Base-by-base conservation (phyloP, 2,113 vertebrate genomes). In the Bos indicus region DNA sequence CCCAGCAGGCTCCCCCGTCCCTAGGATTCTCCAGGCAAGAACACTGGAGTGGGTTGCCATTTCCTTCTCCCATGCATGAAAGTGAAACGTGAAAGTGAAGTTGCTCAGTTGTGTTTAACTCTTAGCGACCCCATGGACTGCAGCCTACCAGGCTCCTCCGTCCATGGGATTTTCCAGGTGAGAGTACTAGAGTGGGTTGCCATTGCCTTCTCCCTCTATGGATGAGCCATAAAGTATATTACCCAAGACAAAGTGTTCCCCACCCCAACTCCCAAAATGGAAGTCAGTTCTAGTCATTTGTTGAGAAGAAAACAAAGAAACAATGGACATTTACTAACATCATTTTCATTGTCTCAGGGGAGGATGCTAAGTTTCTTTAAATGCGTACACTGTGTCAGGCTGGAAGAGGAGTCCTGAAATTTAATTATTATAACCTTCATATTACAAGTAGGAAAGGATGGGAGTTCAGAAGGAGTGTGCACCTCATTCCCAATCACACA, bases 241-340 rank as follows among this genome's bases (percentile, higher is more conserved):
- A 78, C 36, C 40, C 57, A 40, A 51, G 23, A 67, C 30, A 88
- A 56, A n/a, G 4, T 14, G 28, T n/a, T 82, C 23, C 16, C 14
- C 12, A 12, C 7, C 7, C 16, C 51, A 23, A 8, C 54, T 40
- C n/a, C 16, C 4, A 6, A 60, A 64, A 84, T 1, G 36, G 25
- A 64, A 82, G 28, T 7, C 86, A 59, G 21, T 67, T 25, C 25
- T 25, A 67, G 40, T 64, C 8, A 12, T 57, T 46, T 85, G 8
- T 59, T 88, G n/a, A 92, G 52, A 88, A 86, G 54, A 81, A 97
- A 82, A 54, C 15, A 80, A 83, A 56, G 9, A 23, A 84, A n/a
- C 10, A 88, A 54, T 5, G 33, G 33, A 12, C 78, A 30, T 77
- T 93, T 93, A 64, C 15, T 64, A 88, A 59, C 10, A 56, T 21